phyloP scores from a whole-genome alignment of 2,888 invertebrate species.

The Lithosia quadra region DNA sequence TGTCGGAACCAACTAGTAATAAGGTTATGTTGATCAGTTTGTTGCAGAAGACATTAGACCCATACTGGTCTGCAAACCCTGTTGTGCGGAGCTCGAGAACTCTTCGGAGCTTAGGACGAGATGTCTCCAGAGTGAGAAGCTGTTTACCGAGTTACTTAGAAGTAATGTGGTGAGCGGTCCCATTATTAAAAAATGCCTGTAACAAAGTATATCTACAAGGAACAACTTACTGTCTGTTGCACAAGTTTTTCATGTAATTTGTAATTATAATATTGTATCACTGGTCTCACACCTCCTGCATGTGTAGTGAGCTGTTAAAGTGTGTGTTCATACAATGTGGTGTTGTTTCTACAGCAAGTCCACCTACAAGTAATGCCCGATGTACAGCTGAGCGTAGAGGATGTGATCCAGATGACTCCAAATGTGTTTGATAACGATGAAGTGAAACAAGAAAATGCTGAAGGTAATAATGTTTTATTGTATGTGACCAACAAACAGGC shows the following conservation, averaged over 20 bases:
- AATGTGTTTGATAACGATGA: too few relatives aligned
- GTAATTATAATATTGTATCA: too few relatives aligned
- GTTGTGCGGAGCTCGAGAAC: background rate
- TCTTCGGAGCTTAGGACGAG: background rate
- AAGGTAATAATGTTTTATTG: background rate
- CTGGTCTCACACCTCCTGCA: too few relatives aligned
- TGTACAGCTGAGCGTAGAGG: background rate
- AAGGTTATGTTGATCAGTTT: background rate
- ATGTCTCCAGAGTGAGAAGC: constrained; percentile 1
- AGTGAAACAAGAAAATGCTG: background rate
- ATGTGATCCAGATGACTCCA: background rate
- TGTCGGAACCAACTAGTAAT: background rate
- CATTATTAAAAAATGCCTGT: background rate
- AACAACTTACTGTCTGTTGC: too few relatives aligned
- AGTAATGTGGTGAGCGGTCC: background rate
- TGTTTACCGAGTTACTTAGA: background rate
- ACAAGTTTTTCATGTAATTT: too few relatives aligned
- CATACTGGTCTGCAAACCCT: background rate
- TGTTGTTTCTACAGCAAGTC: background rate
- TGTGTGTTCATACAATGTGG: too few relatives aligned
- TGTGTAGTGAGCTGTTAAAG: too few relatives aligned
- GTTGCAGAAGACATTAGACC: constrained; percentile 1
- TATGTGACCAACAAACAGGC: too few relatives aligned
- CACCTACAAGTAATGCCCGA: background rate
- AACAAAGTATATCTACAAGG: too few relatives aligned